phyloP scores from a whole-genome alignment of 53 echinoderm and acorn worm genomes.

The Holothuria leucospilota region DNA sequence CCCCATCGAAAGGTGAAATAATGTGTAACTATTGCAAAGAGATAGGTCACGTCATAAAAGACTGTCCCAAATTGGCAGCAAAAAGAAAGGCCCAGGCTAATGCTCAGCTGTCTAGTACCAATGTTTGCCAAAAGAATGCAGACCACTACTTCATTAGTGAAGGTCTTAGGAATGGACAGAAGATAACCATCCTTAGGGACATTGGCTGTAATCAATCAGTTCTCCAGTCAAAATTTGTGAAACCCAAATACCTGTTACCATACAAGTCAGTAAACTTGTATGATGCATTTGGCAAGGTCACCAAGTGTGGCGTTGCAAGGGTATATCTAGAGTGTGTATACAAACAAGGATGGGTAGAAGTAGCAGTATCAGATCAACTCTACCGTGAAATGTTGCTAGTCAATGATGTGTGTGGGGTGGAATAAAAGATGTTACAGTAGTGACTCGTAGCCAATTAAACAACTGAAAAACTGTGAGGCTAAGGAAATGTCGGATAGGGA shows the following conservation, averaged over 20 bases:
- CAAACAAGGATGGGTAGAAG: background rate
- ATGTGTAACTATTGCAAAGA: background rate
- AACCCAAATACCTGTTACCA: background rate
- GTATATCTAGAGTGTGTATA: background rate
- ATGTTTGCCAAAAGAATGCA: background rate
- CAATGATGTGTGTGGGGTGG: background rate
- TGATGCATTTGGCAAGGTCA: constrained; percentile 13
- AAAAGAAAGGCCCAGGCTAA: background rate
- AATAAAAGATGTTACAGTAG: background rate
- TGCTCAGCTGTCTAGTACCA: background rate
- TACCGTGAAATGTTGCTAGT: constrained; percentile 1
- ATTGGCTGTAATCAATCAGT: constrained; percentile 3
- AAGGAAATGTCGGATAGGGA: background rate
- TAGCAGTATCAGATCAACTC: constrained; percentile 7
- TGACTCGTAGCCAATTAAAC: background rate
- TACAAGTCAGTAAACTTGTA: background rate
- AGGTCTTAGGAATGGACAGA: background rate
- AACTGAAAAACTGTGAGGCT: background rate
- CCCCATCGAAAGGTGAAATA: background rate
- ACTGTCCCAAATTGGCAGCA: background rate
- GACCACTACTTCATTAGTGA: background rate
- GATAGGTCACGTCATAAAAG: background rate
- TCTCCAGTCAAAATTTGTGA: background rate
- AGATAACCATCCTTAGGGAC: background rate
- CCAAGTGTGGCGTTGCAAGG: background rate